Percentiles rank a stretch among this genome's conserved stretches.
These are phyloP conservation scores for Palythoa grandiflora DNA, from an alignment of 92 coral and sea anemone species.

Conservation along the genomic window DNA sequence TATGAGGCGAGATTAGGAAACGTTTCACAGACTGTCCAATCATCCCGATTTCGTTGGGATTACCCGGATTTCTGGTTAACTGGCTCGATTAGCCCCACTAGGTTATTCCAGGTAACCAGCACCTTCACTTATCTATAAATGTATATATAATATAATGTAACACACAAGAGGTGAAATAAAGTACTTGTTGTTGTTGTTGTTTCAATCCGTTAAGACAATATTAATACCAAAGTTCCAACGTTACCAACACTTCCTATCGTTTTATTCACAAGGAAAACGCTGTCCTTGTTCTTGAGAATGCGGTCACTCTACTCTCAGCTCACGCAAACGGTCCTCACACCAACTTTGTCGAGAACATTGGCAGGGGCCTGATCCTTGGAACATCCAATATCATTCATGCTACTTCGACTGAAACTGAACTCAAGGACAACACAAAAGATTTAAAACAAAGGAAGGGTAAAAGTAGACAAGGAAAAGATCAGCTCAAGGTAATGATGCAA, in stretches of 20 bases:
- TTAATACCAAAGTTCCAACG: too few relatives aligned
- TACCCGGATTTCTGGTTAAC: too few relatives aligned
- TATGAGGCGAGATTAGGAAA: too few relatives aligned
- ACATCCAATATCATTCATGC: conserved; percentile 76
- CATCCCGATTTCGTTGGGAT: too few relatives aligned
- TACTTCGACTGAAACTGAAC: conserved; percentile 62
- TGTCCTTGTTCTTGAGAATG: conserved; percentile 65
- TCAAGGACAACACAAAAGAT: neutral
- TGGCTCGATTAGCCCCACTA: too few relatives aligned
- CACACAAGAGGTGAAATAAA: too few relatives aligned
- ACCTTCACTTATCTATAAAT: too few relatives aligned
- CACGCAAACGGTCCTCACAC: conserved; percentile 57
- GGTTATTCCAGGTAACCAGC: too few relatives aligned
- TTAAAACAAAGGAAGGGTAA: neutral
- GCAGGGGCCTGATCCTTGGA: conserved; percentile 82
- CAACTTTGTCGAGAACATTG: conserved; percentile 64
- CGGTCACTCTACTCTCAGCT: conserved; percentile 69
- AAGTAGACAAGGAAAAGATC: neutral
- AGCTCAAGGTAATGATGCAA: neutral
- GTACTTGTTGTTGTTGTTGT: too few relatives aligned
- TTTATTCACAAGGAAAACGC: conserved; percentile 71
- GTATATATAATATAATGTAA: too few relatives aligned
- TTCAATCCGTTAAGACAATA: too few relatives aligned
- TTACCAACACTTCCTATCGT: neutral
- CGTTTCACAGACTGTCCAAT: too few relatives aligned